phyloP scores from a whole-genome alignment of 2,113 vertebrate genomes.

The Riparia riparia region DNA sequence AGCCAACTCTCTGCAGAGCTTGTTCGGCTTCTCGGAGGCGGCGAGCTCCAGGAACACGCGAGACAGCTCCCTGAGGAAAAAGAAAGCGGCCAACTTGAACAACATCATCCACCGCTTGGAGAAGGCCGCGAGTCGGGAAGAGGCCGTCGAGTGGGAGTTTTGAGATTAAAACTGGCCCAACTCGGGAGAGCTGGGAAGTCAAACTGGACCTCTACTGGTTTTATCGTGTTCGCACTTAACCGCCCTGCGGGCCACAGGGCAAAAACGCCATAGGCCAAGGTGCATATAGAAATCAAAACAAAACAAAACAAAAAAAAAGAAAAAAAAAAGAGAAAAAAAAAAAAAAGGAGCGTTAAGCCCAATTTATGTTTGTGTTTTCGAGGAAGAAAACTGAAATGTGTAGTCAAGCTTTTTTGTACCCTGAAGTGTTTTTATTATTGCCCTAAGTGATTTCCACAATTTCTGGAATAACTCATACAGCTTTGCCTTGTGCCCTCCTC shows the following conservation, averaged over 20 bases:
- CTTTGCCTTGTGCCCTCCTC: conserved; percentile 93
- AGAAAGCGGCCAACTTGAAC: conserved; percentile 98
- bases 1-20: conserved; percentile 80
- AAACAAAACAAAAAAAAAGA: background rate
- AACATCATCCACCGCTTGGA: conserved; percentile 98
- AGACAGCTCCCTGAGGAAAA: conserved; percentile 95
- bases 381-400: conserved; percentile 86
- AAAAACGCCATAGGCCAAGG: conserved; percentile 95
- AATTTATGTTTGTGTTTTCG: conserved; percentile 85
- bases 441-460: conserved; percentile 95
- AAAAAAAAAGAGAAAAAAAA: background rate
- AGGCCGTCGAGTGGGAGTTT: conserved; percentile 97
- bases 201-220: conserved; percentile 85
- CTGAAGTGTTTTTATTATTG: conserved; percentile 89
- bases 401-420: conserved; percentile 89
- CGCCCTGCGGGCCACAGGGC: conserved; percentile 96
- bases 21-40: conserved; percentile 91
- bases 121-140: conserved; percentile 95
- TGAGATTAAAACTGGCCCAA: conserved; percentile 82
- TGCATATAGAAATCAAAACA: conserved; percentile 86
- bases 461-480: conserved; percentile 97
- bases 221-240: conserved; percentile 93
- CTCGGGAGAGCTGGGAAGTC: conserved; percentile 78
- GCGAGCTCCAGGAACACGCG: conserved; percentile 87
- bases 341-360: conserved; percentile 84